Percentiles rank a stretch among this genome's conserved stretches.
These are phyloP conservation scores for Pterocles gutturalis DNA, from an alignment of 2,113 vertebrate species.

Conservation along the genomic window DNA sequence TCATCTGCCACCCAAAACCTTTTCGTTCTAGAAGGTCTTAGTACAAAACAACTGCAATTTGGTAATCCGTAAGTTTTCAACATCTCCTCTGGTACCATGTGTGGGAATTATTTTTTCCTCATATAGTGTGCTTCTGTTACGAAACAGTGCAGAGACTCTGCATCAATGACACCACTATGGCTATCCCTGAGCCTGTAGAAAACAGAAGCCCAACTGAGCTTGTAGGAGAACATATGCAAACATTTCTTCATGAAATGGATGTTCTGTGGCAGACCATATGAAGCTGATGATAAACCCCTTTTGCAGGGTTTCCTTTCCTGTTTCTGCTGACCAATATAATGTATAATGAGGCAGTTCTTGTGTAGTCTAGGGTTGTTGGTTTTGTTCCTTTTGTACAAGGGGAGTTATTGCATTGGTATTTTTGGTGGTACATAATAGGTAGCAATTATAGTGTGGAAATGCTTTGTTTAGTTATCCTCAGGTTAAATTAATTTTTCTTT, in stretches of 20 bases:
- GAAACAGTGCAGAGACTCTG: neutral
- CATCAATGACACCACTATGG: fast-evolving
- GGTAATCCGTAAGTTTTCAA: neutral
- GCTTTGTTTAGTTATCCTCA: neutral
- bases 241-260: neutral
- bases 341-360: neutral
- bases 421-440: neutral
- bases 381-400: neutral
- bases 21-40: neutral
- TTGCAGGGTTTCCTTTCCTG: neutral
- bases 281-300: neutral
- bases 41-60: neutral
- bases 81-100: neutral
- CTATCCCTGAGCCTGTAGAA: neutral
- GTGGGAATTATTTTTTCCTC: neutral
- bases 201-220: neutral
- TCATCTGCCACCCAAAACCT: neutral
- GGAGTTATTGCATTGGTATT: neutral
- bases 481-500: neutral
- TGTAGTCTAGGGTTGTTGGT: neutral
- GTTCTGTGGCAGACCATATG: neutral
- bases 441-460: neutral
- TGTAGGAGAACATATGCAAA: neutral
- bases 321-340: neutral
- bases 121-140: fast-evolving